Percentiles rank a stretch among this genome's conserved stretches.
phyloP scores from a whole-genome alignment of 2,797 vertebrate species.

The Acanthiza pusilla region DNA sequence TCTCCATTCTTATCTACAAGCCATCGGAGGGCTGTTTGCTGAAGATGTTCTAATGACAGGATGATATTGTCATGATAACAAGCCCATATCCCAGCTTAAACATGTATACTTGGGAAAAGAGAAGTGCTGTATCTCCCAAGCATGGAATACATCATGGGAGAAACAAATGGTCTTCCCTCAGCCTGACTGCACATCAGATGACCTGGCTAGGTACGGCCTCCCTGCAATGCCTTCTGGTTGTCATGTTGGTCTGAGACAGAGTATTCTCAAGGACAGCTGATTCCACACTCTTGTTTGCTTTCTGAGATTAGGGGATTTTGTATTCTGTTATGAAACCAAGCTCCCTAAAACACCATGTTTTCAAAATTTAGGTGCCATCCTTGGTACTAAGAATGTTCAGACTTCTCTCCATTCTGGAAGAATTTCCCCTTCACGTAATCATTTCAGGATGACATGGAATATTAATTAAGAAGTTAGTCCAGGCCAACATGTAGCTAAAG shows the following conservation, averaged over 20 bases:
- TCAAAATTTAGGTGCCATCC: not conserved
- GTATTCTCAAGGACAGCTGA: not conserved
- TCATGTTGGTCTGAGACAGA: not conserved
- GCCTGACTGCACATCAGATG: fast-evolving
- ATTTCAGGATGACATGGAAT: not conserved
- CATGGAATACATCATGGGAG: not conserved
- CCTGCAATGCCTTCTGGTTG: not conserved
- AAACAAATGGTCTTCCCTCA: not conserved
- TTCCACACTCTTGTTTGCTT: not conserved
- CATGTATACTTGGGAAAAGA: not conserved
- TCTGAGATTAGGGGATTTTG: not conserved
- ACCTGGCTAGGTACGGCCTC: not conserved
- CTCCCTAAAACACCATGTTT: not conserved
- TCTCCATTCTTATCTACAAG: not conserved
- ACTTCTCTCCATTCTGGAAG: not conserved
- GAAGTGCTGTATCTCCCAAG: fast-evolving
- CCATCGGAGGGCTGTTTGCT: not conserved
- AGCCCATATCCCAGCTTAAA: not conserved
- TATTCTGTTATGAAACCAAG: not conserved
- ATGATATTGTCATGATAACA: not conserved
- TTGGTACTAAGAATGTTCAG: not conserved
- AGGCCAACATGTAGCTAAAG: not conserved
- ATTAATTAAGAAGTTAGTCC: not conserved
- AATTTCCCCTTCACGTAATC: not conserved
- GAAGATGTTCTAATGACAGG: not conserved